Base-by-base conservation (phyloP, 2,888 invertebrate genomes). In the Panzeria rudis region DNA sequence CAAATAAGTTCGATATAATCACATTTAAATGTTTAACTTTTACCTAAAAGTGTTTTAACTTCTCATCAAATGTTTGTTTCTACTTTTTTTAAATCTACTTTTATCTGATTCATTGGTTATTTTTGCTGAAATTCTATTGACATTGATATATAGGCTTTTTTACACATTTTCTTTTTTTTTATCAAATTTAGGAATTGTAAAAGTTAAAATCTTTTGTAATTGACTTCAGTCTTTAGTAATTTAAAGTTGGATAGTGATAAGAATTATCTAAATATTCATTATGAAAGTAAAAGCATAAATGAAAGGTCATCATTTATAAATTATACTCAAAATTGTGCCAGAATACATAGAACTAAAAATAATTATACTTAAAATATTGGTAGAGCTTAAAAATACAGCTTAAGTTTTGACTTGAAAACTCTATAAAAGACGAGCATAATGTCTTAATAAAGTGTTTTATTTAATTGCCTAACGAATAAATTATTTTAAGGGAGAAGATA, bases 381-480 rank as follows among this genome's bases (percentile, higher is more conserved):
- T n/a, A n/a, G 17, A 13, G 17, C 32, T 17, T 52, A 7, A n/a
- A 50, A 50, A 68, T 32, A 68, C 68, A 35, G 15, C 68, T 52
- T 35, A 52, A 66, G 47, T 29, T n/a, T 47, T 47, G 17, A 17
- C 17, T 20, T 5, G 1, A 29, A 32, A 47, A 29, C 1, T 23
- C 23, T 13, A 15, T 0, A 1, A 15, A 3, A 23, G 1, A 41
- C 23, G 6, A 20, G 5, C 3, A 59, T 32, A 59, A 41, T 41
- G n/a, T 17, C n/a, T 9, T 44, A n/a, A 25, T 15, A 64, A 44
- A 64, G 64, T 50, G 15, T 23, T 35, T 3, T 17, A 13, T 32
- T 50, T 35, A 23, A 35, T 50, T 5, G 35, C 17, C 35, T 52
- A 32, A 13, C 15, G 35, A 52, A 68, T 68, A 35, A 68, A 68